Evolutionary conservation across 2,888 invertebrate species (phyloP).

Genomic region (Drosophila putrida): DNA sequence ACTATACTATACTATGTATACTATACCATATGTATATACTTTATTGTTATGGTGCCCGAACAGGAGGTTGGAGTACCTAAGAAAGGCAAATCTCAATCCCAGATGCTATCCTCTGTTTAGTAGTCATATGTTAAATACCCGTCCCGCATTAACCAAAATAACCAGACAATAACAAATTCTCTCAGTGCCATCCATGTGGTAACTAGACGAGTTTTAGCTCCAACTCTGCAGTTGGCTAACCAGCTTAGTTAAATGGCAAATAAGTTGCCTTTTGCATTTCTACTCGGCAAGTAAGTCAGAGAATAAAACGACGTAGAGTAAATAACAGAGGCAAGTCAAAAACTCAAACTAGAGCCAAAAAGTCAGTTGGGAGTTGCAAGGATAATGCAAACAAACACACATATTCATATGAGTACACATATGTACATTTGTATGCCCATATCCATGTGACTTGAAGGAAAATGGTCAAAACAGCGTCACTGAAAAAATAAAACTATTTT

Average conservation of each 20-base stretch:
- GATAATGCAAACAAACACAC: constrained; percentile 57
- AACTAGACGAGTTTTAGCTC: constrained; percentile 16
- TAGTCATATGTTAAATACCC: constrained; percentile 1
- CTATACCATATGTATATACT: too few relatives aligned
- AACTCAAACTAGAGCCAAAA: constrained; percentile 64
- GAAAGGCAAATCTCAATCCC: too few relatives aligned
- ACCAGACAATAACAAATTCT: constrained; percentile 21
- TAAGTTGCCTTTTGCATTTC: constrained; percentile 44
- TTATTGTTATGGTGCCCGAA: neutral
- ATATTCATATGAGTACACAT: constrained; percentile 18
- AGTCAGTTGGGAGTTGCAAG: constrained; percentile 66
- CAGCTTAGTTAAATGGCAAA: constrained; percentile 76
- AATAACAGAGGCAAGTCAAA: constrained; percentile 57
- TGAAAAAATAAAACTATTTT: constrained; percentile 69
- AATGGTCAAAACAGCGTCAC: constrained; percentile 54
- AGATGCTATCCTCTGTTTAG: neutral
- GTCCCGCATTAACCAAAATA: constrained; percentile 23
- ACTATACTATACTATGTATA: too few relatives aligned
- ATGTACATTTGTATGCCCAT: constrained; percentile 7
- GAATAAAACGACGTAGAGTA: constrained; percentile 58
- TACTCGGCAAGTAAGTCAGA: constrained; percentile 18
- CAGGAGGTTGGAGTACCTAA: neutral
- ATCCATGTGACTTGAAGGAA: constrained; percentile 33
- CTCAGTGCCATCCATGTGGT: constrained; percentile 5
- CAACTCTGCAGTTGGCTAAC: constrained; percentile 57